These are phyloP conservation scores for Meandrina meandrites DNA, from an alignment of 92 coral and sea anemone genomes.

Conservation along the genomic window DNA sequence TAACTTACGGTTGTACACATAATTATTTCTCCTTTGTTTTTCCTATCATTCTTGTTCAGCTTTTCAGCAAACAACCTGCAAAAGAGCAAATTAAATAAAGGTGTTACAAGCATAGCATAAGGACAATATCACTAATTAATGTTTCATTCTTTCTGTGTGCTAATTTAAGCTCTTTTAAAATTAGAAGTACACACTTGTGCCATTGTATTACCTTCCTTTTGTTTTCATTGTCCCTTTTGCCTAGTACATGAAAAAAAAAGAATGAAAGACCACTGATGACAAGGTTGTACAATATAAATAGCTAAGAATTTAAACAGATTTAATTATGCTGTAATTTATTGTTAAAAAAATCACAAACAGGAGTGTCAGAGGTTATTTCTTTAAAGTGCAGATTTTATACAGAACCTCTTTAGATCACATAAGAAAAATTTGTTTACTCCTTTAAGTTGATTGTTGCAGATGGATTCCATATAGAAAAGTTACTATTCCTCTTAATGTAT, in stretches of 20 bases:
- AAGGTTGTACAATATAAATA: background rate
- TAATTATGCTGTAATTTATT: too few species aligned
- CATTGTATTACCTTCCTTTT: slow-evolving; percentile 84
- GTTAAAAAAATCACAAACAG: too few species aligned
- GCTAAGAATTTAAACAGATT: too few species aligned
- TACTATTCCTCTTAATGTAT: background rate
- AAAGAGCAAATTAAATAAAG: background rate
- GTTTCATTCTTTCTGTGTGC: background rate
- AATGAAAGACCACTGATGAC: background rate
- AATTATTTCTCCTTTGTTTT: slow-evolving; percentile 88
- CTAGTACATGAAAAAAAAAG: slow-evolving; percentile 41
- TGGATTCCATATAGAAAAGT: background rate
- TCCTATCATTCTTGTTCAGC: slow-evolving; percentile 94
- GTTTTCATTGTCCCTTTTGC: slow-evolving; percentile 93
- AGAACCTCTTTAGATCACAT: background rate
- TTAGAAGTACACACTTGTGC: background rate
- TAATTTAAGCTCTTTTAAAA: background rate
- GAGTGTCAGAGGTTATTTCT: too few species aligned
- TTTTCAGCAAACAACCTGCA: slow-evolving; percentile 90
- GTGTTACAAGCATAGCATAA: background rate
- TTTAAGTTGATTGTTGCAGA: background rate
- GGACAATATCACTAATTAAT: background rate
- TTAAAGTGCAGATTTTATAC: background rate
- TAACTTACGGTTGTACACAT: slow-evolving; percentile 78
- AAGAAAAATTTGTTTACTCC: background rate